Evolutionary conservation across 2,797 vertebrate species (phyloP).

Genomic region (Melanotaenia nigrans): DNA sequence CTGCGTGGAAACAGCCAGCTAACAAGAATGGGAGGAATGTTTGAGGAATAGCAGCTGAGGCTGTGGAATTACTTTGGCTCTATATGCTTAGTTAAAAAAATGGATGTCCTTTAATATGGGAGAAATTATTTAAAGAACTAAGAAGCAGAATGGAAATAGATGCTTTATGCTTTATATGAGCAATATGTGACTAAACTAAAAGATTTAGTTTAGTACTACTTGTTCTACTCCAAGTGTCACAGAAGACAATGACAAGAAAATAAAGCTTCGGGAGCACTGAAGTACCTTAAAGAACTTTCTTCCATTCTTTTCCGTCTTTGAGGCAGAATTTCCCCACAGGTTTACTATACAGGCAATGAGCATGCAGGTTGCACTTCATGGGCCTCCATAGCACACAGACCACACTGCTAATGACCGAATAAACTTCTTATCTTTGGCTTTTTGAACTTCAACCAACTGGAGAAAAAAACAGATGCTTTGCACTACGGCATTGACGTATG

Average conservation of each 20-base stretch:
- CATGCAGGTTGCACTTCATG: conserved; percentile 22
- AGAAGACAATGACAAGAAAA: neutral
- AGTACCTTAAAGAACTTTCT: neutral
- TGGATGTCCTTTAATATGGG: conserved; percentile 4
- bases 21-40: conserved; percentile 76
- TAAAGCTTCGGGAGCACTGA: neutral
- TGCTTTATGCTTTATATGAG: neutral
- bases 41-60: conserved; percentile 53
- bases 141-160: neutral
- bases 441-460: conserved; percentile 19
- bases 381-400: conserved; percentile 1
- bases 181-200: conserved; percentile 2
- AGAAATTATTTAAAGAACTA: neutral
- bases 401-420: conserved; percentile 10
- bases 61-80: conserved; percentile 22
- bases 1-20: conserved; percentile 52
- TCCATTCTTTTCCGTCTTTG: neutral
- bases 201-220: neutral
- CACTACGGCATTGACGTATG: conserved; percentile 7
- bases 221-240: neutral
- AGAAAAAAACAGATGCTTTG: conserved; percentile 40
- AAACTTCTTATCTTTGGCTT: conserved; percentile 19
- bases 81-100: conserved; percentile 4
- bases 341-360: conserved; percentile 7
- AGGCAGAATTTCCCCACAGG: neutral